Conservation (phyloP, 1,140 invertebrate genomes). For the Aporrectodea caliginosa region DNA sequence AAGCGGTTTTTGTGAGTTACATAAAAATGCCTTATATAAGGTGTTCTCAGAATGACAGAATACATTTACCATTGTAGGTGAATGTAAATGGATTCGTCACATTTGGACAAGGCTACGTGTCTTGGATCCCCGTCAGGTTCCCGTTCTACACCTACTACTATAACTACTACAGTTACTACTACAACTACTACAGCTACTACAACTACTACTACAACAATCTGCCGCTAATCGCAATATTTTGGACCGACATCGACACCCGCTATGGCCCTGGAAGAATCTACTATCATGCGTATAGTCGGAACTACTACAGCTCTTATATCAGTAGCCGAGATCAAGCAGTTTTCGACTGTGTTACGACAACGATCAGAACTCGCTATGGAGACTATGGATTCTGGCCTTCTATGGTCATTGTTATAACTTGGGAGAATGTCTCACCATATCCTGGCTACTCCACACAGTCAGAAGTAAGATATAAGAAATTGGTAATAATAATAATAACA, state of each 20-base stretch:
- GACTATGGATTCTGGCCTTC: background rate
- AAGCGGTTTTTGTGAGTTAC: background rate
- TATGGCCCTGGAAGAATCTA: background rate
- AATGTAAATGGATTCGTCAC: background rate
- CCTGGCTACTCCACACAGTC: background rate
- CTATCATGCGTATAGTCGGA: background rate
- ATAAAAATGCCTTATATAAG: background rate
- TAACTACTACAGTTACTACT: background rate
- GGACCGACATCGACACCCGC: background rate
- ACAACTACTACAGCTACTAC: background rate
- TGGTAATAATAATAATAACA: too few relatives aligned
- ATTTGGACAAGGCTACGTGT: background rate
- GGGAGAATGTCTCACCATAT: background rate
- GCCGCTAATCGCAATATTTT: background rate
- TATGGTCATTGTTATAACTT: background rate
- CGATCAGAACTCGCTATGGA: background rate
- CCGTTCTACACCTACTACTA: background rate
- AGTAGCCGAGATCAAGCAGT: background rate
- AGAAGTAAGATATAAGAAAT: too few relatives aligned
- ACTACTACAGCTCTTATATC: background rate
- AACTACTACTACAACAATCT: background rate
- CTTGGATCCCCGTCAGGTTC: background rate
- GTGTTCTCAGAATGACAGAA: too few relatives aligned
- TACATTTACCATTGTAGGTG: background rate
- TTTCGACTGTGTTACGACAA: background rate